These are phyloP conservation scores for Caenorhabditis uteleia DNA, from an alignment of 2,888 invertebrate genomes.

Conservation along the genomic window DNA sequence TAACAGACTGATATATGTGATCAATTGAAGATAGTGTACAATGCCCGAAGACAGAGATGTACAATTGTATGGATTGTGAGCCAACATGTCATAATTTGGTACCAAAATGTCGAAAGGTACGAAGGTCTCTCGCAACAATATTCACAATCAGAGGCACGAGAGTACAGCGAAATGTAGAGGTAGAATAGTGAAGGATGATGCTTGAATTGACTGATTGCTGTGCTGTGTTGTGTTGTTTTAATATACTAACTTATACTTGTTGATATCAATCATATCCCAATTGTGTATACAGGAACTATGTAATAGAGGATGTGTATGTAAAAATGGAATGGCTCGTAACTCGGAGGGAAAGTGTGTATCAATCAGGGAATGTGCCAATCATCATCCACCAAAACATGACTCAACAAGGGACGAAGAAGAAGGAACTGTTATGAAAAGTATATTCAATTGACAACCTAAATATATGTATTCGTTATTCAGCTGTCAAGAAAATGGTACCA, in stretches of 20 bases:
- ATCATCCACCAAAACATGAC: constrained; percentile 23
- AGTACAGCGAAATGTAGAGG: constrained; percentile 41
- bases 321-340: constrained; percentile 28
- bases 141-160: constrained; percentile 38
- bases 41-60: constrained; percentile 39
- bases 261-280: background rate
- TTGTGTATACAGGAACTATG: constrained; percentile 24
- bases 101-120: constrained; percentile 46
- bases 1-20: background rate
- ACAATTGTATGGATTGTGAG: constrained; percentile 38
- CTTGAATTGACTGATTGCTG: background rate
- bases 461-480: constrained; percentile 18
- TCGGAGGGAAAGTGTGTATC: constrained; percentile 25
- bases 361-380: constrained; percentile 26
- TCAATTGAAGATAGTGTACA: background rate
- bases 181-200: background rate
- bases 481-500: constrained; percentile 46
- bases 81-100: constrained; percentile 39
- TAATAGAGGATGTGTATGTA: constrained; percentile 37
- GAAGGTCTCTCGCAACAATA: constrained; percentile 12
- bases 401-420: constrained; percentile 24
- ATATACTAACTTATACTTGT: background rate
- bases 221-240: constrained; percentile 14
- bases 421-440: constrained; percentile 40
- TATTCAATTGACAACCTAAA: background rate